Evolutionary conservation across 1,140 invertebrate species (phyloP).

Genomic region (Nomia melanderi): DNA sequence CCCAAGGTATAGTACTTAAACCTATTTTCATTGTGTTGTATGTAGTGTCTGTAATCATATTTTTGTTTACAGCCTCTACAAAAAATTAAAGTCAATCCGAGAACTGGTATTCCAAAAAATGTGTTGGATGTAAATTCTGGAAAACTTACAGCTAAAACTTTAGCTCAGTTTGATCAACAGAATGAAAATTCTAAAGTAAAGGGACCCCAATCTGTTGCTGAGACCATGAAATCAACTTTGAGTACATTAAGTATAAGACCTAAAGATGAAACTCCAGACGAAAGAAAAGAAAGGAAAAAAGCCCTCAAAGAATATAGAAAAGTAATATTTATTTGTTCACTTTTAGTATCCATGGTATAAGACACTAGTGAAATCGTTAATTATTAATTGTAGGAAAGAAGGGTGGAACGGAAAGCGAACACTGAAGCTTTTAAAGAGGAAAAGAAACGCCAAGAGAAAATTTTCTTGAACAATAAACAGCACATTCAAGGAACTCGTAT

Average conservation of each 20-base stretch:
- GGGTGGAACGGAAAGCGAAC: constrained; percentile 93
- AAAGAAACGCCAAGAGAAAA: constrained; percentile 90
- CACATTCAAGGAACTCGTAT: constrained; percentile 88
- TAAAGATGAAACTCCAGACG: constrained; percentile 91
- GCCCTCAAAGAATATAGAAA: constrained; percentile 91
- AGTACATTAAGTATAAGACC: constrained; percentile 88
- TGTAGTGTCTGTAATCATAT: not conserved
- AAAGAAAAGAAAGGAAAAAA: constrained; percentile 90
- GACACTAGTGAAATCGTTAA: constrained; percentile 30
- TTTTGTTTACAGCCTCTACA: constrained; percentile 71
- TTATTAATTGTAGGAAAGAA: constrained; percentile 84
- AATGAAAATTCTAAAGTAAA: constrained; percentile 72
- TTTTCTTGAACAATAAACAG: constrained; percentile 87
- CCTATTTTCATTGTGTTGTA: constrained; percentile 21
- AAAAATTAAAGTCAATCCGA: constrained; percentile 87
- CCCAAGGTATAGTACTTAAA: constrained; percentile 82
- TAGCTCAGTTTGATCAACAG: constrained; percentile 85
- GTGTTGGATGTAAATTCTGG: constrained; percentile 81
- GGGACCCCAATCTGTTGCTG: constrained; percentile 82
- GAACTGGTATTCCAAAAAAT: constrained; percentile 88
- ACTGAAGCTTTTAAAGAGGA: constrained; percentile 93
- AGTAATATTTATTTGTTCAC: constrained; percentile 71
- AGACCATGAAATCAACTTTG: constrained; percentile 86
- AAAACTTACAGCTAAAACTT: constrained; percentile 86
- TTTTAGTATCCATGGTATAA: not conserved